Evolutionary conservation across 2,113 vertebrate genomes (phyloP).

Genomic region (Myiozetetes cayanensis): DNA sequence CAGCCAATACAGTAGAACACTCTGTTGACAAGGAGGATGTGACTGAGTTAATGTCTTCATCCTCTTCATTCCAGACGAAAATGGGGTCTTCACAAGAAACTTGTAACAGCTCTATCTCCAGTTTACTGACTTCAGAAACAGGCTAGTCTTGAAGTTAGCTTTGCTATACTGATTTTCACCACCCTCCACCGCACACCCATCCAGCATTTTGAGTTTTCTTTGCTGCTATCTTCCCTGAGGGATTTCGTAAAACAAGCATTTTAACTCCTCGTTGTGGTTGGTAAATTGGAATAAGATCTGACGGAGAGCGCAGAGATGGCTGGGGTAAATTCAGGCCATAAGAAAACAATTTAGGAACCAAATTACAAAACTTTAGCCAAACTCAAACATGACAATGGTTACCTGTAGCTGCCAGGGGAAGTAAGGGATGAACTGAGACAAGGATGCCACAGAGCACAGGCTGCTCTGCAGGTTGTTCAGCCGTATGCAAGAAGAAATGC

Average conservation of each 20-base stretch:
- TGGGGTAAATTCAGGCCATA: background rate
- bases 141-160: background rate
- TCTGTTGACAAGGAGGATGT: background rate
- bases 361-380: background rate
- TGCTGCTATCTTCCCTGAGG: background rate
- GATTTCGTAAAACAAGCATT: background rate
- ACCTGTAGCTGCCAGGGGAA: background rate
- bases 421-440: background rate
- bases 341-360: background rate
- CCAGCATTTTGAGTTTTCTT: background rate
- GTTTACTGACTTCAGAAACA: background rate
- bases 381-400: background rate
- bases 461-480: background rate
- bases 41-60: background rate
- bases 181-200: background rate
- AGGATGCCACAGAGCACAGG: background rate
- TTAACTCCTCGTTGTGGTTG: background rate
- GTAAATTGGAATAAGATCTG: background rate
- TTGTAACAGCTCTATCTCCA: background rate
- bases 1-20: background rate
- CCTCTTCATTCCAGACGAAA: background rate
- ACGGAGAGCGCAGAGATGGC: background rate
- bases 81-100: background rate
- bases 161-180: background rate
- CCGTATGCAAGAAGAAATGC: background rate